Evolutionary conservation across 2,113 vertebrate species (phyloP), one percentile per base, ranked within the genome.

Genomic region (Xiphophorus couchianus): DNA sequence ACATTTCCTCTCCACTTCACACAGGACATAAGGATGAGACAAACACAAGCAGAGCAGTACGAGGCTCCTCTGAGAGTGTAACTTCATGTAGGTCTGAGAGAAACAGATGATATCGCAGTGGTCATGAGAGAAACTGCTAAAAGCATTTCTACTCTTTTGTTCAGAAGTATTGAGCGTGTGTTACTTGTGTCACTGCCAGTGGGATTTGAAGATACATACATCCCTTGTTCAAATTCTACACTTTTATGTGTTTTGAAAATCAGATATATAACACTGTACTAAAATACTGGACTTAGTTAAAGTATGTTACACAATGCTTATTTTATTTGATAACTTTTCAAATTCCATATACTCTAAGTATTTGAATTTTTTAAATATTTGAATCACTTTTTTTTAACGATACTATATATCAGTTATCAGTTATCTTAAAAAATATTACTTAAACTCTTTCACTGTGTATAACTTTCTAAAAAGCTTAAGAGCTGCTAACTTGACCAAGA

Each of bases 1-100:
- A 87, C 76, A 71, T 89, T 93, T 89, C 86, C 90, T 87, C 91
- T 91, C 74, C 85, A 90, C 86, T 93, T 92, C 91, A 91, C 86
- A 91, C 78, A 9, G 73, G 66, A 80, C 78, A 85, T 77, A 78
- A 71, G 75, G 80, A 90, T 67, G 88, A 92, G 84, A 88, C 87
- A 85, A 92, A 84, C 82, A 84, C 87, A 73, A 74, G 88, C 78
- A 70, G 77, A 90, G 87, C 87, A 76, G 83, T 72, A 87, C 33
- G 68, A 71, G 67, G 65, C 73, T 88, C 82, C 85, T 76, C 81
- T 63, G 84, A 84, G 82, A 82, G 74, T 71, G 64, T 74, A 62
- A 31, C 35, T 51, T 58, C 67, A 81, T 71, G 58, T 63, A 60
- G 35, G 70, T 79, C 67, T 68, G 75, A 86, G 83, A 62, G 78